A percentile compares a stretch with the other conserved stretches of the same genome.
Conservation (phyloP, 2,113 vertebrate genomes). For the Hippolais icterina region DNA sequence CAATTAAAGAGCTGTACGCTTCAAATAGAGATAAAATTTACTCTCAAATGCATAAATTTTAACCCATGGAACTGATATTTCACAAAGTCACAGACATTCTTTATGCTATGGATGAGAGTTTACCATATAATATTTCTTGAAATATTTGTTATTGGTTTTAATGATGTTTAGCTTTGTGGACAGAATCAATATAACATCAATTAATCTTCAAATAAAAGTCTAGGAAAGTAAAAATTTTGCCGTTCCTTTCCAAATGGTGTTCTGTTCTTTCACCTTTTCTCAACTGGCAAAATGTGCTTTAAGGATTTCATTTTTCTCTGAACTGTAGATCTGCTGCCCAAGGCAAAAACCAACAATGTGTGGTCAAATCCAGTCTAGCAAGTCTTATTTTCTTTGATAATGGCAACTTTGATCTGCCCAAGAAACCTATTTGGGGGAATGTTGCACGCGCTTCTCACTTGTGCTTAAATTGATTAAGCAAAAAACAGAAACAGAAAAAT, state of each 20-base stretch:
- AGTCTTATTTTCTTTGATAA: conserved; percentile 22
- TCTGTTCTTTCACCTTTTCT: neutral
- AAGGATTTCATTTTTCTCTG: neutral
- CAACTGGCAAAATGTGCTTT: neutral
- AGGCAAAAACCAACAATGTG: neutral
- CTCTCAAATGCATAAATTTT: neutral
- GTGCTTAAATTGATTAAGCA: neutral
- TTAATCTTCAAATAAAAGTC: neutral
- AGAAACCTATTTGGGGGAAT: neutral
- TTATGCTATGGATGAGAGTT: neutral
- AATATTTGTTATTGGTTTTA: neutral
- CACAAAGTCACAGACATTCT: neutral
- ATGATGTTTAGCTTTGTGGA: neutral
- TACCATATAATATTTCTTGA: neutral
- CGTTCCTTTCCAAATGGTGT: neutral
- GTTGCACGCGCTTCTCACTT: neutral
- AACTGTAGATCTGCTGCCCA: neutral
- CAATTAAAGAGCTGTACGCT: neutral
- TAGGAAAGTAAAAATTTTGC: neutral
- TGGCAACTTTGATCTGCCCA: neutral
- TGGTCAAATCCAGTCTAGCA: neutral
- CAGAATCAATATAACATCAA: neutral
- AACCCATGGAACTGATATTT: neutral
- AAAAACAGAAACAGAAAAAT: conserved; percentile 8
- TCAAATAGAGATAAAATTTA: neutral